These are phyloP conservation scores for Leontocebus nigricollis DNA, from an alignment of 2,797 vertebrate genomes.

Conservation along the genomic window DNA sequence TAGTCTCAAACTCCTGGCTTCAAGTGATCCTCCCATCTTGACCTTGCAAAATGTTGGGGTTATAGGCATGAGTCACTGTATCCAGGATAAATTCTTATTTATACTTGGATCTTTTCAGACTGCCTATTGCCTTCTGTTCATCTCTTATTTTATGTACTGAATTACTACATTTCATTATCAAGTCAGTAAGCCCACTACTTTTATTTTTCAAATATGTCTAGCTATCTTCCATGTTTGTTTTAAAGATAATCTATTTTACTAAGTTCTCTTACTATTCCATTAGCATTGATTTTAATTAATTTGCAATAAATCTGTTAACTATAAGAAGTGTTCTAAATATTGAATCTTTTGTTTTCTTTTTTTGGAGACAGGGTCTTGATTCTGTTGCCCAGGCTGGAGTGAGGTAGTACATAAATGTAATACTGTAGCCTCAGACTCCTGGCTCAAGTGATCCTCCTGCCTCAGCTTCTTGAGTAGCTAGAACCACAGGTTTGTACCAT, in stretches of 20 bases:
- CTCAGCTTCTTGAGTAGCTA: no score
- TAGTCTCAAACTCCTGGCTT: no score
- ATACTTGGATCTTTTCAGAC: conserved; percentile 7
- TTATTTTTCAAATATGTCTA: background rate
- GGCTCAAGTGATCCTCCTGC: no score
- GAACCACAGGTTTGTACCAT: no score
- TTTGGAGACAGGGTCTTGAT: no score
- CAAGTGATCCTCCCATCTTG: no score
- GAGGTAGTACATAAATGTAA: no score
- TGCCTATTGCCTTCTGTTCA: background rate
- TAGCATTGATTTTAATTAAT: background rate
- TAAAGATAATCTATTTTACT: conserved; percentile 28
- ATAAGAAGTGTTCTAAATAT: background rate
- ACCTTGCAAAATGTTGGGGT: no score
- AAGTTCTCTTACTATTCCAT: conserved; percentile 1
- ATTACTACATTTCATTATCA: background rate
- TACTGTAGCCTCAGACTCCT: no score
- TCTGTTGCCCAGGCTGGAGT: no score
- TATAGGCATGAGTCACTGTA: no score
- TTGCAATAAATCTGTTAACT: background rate
- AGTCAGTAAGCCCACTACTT: conserved; percentile 16
- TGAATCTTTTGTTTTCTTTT: background rate
- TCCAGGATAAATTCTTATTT: background rate
- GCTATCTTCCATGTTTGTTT: background rate
- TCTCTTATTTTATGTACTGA: background rate